Conservation (phyloP, 2,113 vertebrate genomes). For the Isurus oxyrinchus region DNA sequence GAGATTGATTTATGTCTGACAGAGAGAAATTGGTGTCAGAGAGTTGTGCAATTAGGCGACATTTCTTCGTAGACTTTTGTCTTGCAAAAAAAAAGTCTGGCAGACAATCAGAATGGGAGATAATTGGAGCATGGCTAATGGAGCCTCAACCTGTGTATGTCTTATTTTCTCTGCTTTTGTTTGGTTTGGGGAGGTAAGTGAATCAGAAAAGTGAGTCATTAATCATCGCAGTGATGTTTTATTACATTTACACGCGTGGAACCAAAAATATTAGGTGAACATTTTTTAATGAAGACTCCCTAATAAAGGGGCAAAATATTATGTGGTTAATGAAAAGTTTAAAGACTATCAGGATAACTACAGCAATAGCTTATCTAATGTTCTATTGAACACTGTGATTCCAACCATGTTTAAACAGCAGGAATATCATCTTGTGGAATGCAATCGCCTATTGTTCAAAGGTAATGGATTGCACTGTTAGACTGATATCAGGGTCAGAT, state of each 20-base stretch:
- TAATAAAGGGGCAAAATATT: neutral
- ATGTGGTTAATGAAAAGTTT: neutral
- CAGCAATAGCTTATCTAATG: neutral
- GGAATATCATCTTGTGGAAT: too few species aligned
- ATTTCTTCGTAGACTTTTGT: neutral
- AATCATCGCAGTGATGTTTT: neutral
- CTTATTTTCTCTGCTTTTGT: neutral
- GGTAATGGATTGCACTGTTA: neutral
- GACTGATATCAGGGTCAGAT: neutral
- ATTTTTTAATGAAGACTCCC: neutral
- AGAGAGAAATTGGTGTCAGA: slow-evolving; percentile 10
- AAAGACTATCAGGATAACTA: neutral
- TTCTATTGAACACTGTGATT: neutral
- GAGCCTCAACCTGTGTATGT: neutral
- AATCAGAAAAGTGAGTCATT: slow-evolving; percentile 15
- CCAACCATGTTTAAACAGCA: neutral
- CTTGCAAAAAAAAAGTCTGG: neutral
- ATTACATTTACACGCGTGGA: neutral
- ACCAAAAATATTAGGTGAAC: neutral
- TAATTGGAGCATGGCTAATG: neutral
- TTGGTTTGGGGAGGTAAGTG: neutral
- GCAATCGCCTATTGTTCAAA: neutral
- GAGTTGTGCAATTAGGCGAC: neutral
- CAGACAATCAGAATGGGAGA: neutral
- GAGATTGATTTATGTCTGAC: slow-evolving; percentile 21